These are phyloP conservation scores for Puntigrus tetrazona DNA, from an alignment of 2,113 vertebrate species.

Conservation along the genomic window DNA sequence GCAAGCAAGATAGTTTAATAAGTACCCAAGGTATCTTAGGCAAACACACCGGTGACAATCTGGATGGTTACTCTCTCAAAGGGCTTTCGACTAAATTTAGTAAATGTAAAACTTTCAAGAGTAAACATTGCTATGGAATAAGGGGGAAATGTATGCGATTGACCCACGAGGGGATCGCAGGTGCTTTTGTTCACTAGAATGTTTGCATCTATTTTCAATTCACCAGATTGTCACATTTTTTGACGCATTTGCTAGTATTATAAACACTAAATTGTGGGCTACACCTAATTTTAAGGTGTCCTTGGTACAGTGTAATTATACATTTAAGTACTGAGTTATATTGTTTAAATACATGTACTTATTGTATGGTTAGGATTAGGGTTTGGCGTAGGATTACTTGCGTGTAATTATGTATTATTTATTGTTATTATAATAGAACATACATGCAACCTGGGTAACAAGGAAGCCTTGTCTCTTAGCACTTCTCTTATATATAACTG, in stretches of 20 bases:
- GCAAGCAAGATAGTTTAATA: slow-evolving; percentile 50
- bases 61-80: slow-evolving; percentile 25
- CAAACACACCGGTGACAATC: slow-evolving; percentile 52
- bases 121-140: slow-evolving; percentile 35
- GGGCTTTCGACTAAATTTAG: slow-evolving; percentile 24
- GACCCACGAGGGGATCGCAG: background rate
- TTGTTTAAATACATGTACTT: no score
- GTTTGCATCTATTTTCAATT: background rate
- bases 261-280: no score
- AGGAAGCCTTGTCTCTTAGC: background rate
- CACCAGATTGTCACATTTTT: background rate
- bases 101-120: slow-evolving; percentile 26
- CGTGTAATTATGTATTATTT: no score
- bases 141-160: background rate
- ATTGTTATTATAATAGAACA: no score
- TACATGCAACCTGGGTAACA: no score
- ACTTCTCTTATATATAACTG: background rate
- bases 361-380: no score
- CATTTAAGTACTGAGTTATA: no score
- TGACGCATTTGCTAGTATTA: no score
- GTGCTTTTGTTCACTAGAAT: background rate
- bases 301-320: no score
- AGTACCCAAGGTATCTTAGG: slow-evolving; percentile 55
- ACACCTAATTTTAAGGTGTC: no score
- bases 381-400: no score